Percentiles rank a stretch among this genome's conserved stretches.
Evolutionary conservation across 1,140 invertebrate species (phyloP).

Genomic region (Drosophila bifasciata): DNA sequence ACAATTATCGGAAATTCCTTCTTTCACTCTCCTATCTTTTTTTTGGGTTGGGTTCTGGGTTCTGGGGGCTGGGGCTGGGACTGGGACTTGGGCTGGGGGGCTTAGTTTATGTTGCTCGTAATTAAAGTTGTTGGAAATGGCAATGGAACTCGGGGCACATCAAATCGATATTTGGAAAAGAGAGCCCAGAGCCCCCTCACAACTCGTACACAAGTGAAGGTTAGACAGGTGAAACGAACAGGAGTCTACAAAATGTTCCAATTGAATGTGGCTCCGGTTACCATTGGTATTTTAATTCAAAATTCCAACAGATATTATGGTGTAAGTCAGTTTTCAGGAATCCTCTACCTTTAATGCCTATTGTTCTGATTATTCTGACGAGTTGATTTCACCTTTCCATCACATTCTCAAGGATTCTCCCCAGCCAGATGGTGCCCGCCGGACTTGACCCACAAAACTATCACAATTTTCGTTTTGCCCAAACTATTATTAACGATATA

Average conservation of each 20-base stretch:
- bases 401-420: no score
- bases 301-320: no score
- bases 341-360: no score
- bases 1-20: slow-evolving; percentile 55
- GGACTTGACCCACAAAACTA: slow-evolving; percentile 17
- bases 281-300: no score
- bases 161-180: slow-evolving; percentile 35
- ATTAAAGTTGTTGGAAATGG: slow-evolving; percentile 38
- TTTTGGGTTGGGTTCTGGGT: slow-evolving; percentile 12
- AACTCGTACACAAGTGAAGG: no score
- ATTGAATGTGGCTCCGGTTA: no score
- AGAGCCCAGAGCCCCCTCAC: no score
- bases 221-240: no score
- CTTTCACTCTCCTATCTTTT: slow-evolving; percentile 17
- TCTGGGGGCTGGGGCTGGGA: neutral
- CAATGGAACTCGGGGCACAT: slow-evolving; percentile 9
- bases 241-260: no score
- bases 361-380: no score
- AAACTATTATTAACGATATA: slow-evolving; percentile 42
- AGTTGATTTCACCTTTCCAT: no score
- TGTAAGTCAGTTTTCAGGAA: no score
- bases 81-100: neutral
- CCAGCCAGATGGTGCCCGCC: neutral
- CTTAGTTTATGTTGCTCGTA: slow-evolving; percentile 41
- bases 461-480: neutral